These are phyloP conservation scores for Delichon dasypus DNA, from an alignment of 2,797 vertebrate species.

Conservation along the genomic window DNA sequence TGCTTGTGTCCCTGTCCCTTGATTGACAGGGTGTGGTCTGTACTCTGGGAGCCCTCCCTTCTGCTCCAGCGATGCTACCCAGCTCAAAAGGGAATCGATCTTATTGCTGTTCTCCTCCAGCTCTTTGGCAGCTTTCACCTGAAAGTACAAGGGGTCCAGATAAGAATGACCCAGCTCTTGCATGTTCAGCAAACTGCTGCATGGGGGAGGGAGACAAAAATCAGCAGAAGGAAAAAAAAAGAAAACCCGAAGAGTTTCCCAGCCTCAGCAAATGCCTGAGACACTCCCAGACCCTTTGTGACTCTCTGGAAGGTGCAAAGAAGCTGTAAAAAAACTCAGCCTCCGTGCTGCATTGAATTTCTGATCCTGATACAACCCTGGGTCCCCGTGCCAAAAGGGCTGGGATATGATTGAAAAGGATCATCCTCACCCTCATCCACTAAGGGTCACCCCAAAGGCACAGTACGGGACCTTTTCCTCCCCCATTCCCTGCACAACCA, in stretches of 20 bases:
- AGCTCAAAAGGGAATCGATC: slow-evolving; percentile 84
- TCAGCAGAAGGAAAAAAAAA: background rate
- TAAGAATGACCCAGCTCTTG: background rate
- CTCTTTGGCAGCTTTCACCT: slow-evolving; percentile 92
- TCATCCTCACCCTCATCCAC: background rate
- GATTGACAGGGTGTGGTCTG: slow-evolving; percentile 65
- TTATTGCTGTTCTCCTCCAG: slow-evolving; percentile 87
- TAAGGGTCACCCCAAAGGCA: background rate
- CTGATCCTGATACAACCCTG: background rate
- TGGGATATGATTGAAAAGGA: background rate
- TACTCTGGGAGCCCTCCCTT: slow-evolving; percentile 14
- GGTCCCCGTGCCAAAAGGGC: rapidly evolving
- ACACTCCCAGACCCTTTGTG: background rate
- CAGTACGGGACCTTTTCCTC: background rate
- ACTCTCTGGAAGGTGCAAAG: background rate
- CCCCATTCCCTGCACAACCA: background rate
- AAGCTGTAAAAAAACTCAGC: background rate
- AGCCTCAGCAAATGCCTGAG: background rate
- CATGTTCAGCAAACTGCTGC: background rate
- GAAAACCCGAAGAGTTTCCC: background rate
- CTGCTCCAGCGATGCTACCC: slow-evolving; percentile 69
- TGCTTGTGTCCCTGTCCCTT: background rate
- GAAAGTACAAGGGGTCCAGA: slow-evolving; percentile 27
- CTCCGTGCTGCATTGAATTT: background rate
- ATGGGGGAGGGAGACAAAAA: background rate